Conservation (phyloP, 1,140 invertebrate species). For the Globodera ellingtonae region DNA sequence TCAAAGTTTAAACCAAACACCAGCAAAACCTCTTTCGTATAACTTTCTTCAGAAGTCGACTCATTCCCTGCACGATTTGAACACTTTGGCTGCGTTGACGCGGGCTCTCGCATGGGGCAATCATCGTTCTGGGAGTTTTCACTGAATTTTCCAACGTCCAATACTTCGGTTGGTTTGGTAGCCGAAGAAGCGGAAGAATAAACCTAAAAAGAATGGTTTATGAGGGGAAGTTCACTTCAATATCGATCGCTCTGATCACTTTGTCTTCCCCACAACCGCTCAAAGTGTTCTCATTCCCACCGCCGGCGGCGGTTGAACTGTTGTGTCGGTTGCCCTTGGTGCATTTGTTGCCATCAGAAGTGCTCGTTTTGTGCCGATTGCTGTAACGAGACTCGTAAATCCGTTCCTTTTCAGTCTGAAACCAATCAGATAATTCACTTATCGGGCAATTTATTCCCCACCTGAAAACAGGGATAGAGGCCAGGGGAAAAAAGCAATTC, state of each 20-base stretch:
- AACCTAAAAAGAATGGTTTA: not conserved
- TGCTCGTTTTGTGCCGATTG: constrained; percentile 43
- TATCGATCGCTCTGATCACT: not conserved
- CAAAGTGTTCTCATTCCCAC: constrained; percentile 33
- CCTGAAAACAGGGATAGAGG: constrained; percentile 59
- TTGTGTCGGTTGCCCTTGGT: constrained; percentile 31
- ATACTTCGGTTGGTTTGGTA: not conserved
- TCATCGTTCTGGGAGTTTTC: constrained; percentile 19
- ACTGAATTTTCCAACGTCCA: not conserved
- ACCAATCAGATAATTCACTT: not conserved
- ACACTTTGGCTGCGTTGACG: not conserved
- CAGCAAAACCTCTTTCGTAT: not conserved
- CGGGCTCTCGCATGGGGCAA: not conserved
- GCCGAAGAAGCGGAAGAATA: not conserved
- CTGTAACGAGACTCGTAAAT: constrained; percentile 58
- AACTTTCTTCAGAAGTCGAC: not conserved
- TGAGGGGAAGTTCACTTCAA: not conserved
- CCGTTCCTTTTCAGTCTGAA: constrained; percentile 62
- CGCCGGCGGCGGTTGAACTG: constrained; percentile 21
- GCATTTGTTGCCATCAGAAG: constrained; percentile 27
- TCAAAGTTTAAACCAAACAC: too few relatives aligned
- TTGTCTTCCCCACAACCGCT: not conserved
- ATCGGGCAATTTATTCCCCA: not conserved
- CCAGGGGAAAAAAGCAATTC: constrained; percentile 64
- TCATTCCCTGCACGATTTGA: not conserved